Percentiles rank a stretch among this genome's conserved stretches.
Conservation (phyloP, 2,888 invertebrate genomes). For the Physocephala rufipes region DNA sequence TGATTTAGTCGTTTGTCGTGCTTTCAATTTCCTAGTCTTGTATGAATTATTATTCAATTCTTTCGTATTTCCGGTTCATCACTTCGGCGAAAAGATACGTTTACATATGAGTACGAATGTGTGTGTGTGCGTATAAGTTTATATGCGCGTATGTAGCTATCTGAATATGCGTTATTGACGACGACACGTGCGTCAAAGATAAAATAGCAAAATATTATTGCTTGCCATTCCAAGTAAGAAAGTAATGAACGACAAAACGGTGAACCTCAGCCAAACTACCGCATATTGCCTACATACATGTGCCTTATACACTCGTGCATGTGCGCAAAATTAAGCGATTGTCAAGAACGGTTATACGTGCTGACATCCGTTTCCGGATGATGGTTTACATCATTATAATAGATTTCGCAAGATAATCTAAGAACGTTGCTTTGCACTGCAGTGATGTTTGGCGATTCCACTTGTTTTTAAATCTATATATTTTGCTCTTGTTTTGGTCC, state of each 20-base stretch:
- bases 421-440: no score
- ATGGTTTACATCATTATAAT: conserved; percentile 10
- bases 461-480: no score
- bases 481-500: no score
- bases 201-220: conserved; percentile 18
- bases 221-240: background rate
- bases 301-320: background rate
- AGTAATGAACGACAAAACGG: background rate
- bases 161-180: conserved; percentile 12
- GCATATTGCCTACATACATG: background rate
- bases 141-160: background rate
- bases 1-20: conserved; percentile 4
- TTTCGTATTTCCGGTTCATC: conserved; percentile 4
- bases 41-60: conserved; percentile 35
- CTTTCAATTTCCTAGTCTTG: conserved; percentile 27
- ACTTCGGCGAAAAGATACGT: background rate
- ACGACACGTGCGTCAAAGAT: conserved; percentile 29
- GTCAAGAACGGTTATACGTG: conserved; percentile 17
- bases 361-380: conserved; percentile 19
- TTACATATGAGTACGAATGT: no score
- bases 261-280: conserved; percentile 5
- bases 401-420: background rate
- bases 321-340: conserved; percentile 20
- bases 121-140: background rate
- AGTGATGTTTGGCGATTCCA: no score